Evolutionary conservation across 2,888 invertebrate species (phyloP).

Genomic region (Lasioglossum vierecki): DNA sequence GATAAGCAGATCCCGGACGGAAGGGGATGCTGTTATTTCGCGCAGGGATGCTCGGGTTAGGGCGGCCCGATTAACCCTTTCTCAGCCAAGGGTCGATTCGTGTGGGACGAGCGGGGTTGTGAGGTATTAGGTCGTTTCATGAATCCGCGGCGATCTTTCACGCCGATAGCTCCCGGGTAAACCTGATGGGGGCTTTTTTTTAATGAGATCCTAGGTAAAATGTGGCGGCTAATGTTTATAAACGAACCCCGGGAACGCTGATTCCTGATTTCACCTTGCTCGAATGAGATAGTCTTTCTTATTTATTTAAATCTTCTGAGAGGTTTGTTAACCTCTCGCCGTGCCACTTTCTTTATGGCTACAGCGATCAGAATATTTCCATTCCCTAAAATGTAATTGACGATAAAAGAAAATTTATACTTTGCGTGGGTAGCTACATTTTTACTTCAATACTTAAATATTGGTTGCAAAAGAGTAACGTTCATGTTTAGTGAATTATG

Average conservation of each 20-base stretch:
- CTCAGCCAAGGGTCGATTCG: neutral
- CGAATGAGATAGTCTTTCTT: neutral
- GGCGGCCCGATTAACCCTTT: slow-evolving; percentile 8
- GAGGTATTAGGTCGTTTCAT: neutral
- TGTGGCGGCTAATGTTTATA: neutral
- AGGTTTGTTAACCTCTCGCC: neutral
- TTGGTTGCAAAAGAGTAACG: no score
- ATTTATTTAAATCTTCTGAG: neutral
- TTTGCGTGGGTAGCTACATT: no score
- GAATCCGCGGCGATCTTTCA: neutral
- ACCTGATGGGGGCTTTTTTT: neutral
- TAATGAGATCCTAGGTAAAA: neutral
- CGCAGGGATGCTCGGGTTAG: neutral
- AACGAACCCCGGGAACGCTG: neutral
- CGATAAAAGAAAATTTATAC: neutral
- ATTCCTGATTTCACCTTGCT: neutral
- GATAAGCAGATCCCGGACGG: slow-evolving; percentile 33
- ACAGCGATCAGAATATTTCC: neutral
- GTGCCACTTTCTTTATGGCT: neutral
- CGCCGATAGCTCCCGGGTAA: neutral
- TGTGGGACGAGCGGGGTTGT: neutral
- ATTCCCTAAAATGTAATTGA: neutral
- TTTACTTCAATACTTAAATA: no score
- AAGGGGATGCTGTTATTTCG: neutral
- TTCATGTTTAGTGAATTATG: no score